Evolutionary conservation across 2,113 vertebrate species (phyloP), one percentile per base, ranked within the genome.

Genomic region (Promerops cafer): DNA sequence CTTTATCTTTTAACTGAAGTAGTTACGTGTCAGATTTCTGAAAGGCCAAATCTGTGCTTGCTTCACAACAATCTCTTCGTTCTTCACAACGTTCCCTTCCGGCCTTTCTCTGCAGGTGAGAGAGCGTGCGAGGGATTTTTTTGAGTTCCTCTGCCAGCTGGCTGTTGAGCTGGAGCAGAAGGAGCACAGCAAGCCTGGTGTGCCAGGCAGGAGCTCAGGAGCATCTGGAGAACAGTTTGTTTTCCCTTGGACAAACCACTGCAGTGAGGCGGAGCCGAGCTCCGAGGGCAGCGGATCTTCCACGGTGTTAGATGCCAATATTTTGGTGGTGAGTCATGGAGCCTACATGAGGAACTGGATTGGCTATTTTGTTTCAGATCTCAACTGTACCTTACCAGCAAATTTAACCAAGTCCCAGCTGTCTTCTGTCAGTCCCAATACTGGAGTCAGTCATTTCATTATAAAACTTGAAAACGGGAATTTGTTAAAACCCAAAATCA

Each of bases 251-350:
- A 76, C 84, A 42, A 95, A 91, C 64, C 65, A 30, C 70, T 70
- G 8, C 56, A 35, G 56, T 31, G 87, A 90, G 80, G 71, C 59
- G 7, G 70, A 76, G 39, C 28, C 16, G 6, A 50, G 72, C 33
- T 90, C 83, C 17, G 85, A 10, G 87, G 50, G 79, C 0, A 2
- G 77, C 8, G 77, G 96, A 9, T 92, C 95, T 2, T 72, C 96
- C 16, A 75, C 37, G 6, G 77, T 79, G 0, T 68, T 98, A 52
- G 87, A 87, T 11, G 97, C 98, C 89, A 99, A 98, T 80, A 93
- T 98, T 39, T 96, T 99, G 83, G 98, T 98, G 37, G 99, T 99
- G 94, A 99, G 99, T 96, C 99, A 99, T 1, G 99, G 99, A 3
- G 99, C 98, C 15, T 99, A 98, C 96, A 99, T 99, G 97, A 98